Percentiles rank a stretch among this genome's conserved stretches.
Evolutionary conservation across 2,113 vertebrate species (phyloP).

Genomic region (Heptranchias perlo): DNA sequence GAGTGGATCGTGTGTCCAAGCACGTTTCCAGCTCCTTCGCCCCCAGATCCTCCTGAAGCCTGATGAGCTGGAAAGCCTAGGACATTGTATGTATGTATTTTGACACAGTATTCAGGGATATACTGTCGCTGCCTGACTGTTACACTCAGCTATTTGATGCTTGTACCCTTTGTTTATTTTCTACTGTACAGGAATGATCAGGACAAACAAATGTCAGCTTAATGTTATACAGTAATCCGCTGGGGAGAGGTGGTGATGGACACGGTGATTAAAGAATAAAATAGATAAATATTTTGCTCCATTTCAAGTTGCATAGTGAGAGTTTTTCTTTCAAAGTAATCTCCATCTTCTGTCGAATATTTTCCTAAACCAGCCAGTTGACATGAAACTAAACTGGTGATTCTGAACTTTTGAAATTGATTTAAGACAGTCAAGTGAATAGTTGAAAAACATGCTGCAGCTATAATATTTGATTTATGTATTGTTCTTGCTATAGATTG

Average conservation of each 20-base stretch:
- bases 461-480: neutral
- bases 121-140: neutral
- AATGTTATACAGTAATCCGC: neutral
- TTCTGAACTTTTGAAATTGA: neutral
- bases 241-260: neutral
- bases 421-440: neutral
- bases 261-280: neutral
- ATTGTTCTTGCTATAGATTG: neutral
- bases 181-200: neutral
- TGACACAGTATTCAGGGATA: neutral
- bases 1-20: no score
- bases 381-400: neutral
- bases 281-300: neutral
- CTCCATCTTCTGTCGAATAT: neutral
- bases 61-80: neutral
- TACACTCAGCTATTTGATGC: neutral
- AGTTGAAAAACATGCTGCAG: neutral
- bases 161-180: neutral
- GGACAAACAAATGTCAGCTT: neutral
- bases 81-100: neutral
- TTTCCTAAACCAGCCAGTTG: neutral
- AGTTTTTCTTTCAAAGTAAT: neutral
- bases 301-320: neutral
- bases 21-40: neutral
- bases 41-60: neutral